Conservation (phyloP, 2,888 invertebrate genomes). For the Erebia palarica region DNA sequence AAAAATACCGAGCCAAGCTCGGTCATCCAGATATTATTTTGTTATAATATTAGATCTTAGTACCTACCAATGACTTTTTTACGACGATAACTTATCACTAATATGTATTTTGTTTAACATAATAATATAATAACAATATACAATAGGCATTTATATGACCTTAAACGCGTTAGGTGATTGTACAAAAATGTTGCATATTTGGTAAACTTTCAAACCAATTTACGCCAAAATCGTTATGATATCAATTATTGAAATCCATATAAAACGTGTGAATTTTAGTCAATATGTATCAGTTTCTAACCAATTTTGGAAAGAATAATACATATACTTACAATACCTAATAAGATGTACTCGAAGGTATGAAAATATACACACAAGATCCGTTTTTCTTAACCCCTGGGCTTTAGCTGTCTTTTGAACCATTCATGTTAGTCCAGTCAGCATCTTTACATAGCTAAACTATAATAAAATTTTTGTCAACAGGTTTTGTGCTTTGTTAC, state of each 20-base stretch:
- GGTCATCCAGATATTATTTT: too few relatives aligned
- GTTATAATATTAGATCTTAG: too few relatives aligned
- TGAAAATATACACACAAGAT: not conserved
- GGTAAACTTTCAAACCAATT: constrained; percentile 10
- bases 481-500: constrained; percentile 41
- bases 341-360: constrained; percentile 10
- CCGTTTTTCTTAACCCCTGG: too few relatives aligned
- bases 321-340: not conserved
- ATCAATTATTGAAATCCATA: constrained; percentile 15
- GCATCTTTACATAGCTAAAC: too few relatives aligned
- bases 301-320: not conserved
- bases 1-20: too few relatives aligned
- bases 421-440: too few relatives aligned
- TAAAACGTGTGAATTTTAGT: not conserved
- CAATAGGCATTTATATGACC: not conserved
- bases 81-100: too few relatives aligned
- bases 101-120: too few relatives aligned
- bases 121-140: too few relatives aligned
- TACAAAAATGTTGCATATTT: constrained; percentile 10
- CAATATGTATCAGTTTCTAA: constrained; percentile 17
- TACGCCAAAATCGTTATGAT: not conserved
- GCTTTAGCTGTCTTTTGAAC: too few relatives aligned
- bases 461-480: not conserved
- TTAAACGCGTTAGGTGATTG: constrained; percentile 3
- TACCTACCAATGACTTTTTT: too few relatives aligned